Conservation (phyloP, 2,888 invertebrate species). For the Brachypterus glaber region DNA sequence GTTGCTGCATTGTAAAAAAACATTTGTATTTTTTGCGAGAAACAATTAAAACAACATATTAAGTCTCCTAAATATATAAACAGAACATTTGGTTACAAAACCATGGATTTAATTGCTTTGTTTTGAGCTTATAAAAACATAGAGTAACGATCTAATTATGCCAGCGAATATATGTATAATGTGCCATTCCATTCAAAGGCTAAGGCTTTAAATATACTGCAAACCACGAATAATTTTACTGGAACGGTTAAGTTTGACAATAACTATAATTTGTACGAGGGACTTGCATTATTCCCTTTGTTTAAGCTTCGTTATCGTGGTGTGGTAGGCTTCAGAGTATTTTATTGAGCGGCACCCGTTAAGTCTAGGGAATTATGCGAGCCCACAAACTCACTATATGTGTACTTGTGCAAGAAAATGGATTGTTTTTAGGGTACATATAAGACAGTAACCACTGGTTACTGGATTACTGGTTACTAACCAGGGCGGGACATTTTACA, state of each 20-base stretch:
- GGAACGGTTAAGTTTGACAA: conserved; percentile 24
- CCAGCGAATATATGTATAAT: conserved; percentile 2
- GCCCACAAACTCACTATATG: conserved; percentile 24
- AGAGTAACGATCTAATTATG: conserved; percentile 18
- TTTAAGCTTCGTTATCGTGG: conserved; percentile 24
- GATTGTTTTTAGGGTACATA: too few species aligned
- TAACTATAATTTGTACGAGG: conserved; percentile 24
- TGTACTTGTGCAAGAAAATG: too few species aligned
- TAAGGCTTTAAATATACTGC: too few species aligned
- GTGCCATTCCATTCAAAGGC: too few species aligned
- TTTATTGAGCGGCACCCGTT: conserved; percentile 25
- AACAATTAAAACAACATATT: too few species aligned
- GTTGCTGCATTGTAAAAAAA: too few species aligned
- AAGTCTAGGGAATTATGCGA: conserved; percentile 26
- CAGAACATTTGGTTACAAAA: conserved; percentile 15
- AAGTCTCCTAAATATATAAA: too few species aligned
- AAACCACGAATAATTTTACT: background rate
- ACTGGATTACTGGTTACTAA: too few species aligned
- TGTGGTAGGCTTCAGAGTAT: conserved; percentile 22
- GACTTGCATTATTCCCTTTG: conserved; percentile 24
- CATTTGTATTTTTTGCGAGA: too few species aligned
- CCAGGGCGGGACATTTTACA: too few species aligned
- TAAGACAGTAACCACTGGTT: too few species aligned
- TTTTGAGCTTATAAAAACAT: conserved; percentile 18
- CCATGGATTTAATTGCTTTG: conserved; percentile 19